Evolutionary conservation across 2,113 vertebrate genomes (phyloP), one percentile per base, ranked within the genome.

Genomic region (Pimephales promelas): DNA sequence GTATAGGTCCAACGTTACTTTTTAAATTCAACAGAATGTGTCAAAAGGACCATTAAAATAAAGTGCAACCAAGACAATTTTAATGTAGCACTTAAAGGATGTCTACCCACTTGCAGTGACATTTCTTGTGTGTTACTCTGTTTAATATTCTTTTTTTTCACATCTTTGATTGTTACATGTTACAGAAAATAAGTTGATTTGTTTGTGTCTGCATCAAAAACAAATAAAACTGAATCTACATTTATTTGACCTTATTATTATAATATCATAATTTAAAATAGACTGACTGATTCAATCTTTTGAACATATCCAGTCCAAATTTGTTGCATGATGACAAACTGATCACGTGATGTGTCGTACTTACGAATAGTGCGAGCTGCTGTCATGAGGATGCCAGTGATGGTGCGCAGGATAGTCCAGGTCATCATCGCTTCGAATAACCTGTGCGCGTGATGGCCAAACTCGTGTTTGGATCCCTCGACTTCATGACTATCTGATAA

Each of bases 311-410:
- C 24, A 49, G 9, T 18, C 1, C 3, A 73, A 49, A 20, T 49
- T 18, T 49, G n/a, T 72, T 20, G 1, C 28, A 9, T 66, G 6
- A 26, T 36, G 14, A 26, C 45, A 10, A 10, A 24, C 45, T 24
- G 31, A 26, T n/a, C 43, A 43, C 13, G 20, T 31, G 61, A 66
- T 22, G 14, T 47, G 14, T 43, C 26, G 2, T 62, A 85, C 84
- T 85, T 81, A 85, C 84, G 84, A 75, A 45, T 81, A 52, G 6
- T 72, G 59, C 28, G 79, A 76, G 57, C 36, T 75, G n/a, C 77
- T 82, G 26, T 62, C 78, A 18, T 83, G 57, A 14, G 61, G 73
- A 24, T 86, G 82, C 57, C 81, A 80, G 61, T 83, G 85, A 26
- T 74, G 70, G 45, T 81, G 56, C 24, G n/a, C 43, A 45, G 74